A percentile compares a stretch with the other conserved stretches of the same genome.
Conservation (phyloP, 2,888 invertebrate genomes). For the Stenotaenia linearis region DNA sequence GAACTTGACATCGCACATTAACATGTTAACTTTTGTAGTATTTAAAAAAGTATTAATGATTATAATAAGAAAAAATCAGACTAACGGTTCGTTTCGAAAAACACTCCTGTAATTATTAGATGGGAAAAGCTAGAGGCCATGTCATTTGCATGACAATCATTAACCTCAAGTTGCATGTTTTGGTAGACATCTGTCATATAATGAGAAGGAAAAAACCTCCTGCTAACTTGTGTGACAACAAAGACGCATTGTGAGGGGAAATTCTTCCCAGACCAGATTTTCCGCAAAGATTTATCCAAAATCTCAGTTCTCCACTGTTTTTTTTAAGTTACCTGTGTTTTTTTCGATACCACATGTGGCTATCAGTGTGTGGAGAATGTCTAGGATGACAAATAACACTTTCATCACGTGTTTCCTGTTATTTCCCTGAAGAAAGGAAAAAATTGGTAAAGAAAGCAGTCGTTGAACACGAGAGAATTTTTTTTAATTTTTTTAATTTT, state of each 20-base stretch:
- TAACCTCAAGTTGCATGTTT: not conserved
- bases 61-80: not conserved
- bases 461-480: not conserved
- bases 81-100: not conserved
- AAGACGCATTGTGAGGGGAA: not conserved
- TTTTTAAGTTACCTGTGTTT: not conserved
- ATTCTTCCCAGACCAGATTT: not conserved
- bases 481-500: not conserved
- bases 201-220: not conserved
- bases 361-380: not conserved
- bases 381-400: not conserved
- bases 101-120: not conserved
- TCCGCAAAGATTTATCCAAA: not conserved
- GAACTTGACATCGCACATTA: no score
- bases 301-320: not conserved
- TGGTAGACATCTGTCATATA: not conserved
- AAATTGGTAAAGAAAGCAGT: not conserved
- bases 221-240: not conserved
- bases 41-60: not conserved
- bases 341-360: not conserved
- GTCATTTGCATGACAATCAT: slow-evolving; percentile 2
- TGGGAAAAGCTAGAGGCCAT: not conserved
- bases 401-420: slow-evolving; percentile 5
- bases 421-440: not conserved
- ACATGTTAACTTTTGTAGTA: not conserved